Conservation (phyloP, 2,797 vertebrate genomes). For the Periophthalmus magnuspinnatus region DNA sequence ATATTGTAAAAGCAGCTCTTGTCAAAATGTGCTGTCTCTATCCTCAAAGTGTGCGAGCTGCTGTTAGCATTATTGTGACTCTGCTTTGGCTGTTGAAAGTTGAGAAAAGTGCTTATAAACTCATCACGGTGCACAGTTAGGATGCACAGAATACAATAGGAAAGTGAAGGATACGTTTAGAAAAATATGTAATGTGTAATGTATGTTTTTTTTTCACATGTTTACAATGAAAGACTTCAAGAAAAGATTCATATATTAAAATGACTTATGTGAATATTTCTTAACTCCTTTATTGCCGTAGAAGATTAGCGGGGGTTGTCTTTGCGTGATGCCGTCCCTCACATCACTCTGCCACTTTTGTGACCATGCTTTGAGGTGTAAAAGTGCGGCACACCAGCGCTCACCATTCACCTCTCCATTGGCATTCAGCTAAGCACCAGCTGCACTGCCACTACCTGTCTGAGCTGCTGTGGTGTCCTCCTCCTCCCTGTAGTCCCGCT, state of each 20-base stretch:
- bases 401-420: conserved; percentile 59
- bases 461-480: conserved; percentile 50
- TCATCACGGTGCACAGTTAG: no score
- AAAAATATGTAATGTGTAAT: no score
- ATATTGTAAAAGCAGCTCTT: no score
- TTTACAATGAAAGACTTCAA: no score
- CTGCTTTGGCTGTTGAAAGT: no score
- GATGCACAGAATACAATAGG: no score
- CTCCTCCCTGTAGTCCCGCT: conserved; percentile 21
- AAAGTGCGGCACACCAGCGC: conserved; percentile 67
- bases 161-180: no score
- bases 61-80: no score
- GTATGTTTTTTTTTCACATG: no score
- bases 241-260: neutral
- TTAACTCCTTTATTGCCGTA: conserved; percentile 27
- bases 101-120: no score
- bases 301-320: conserved; percentile 24
- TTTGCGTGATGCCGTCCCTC: conserved; percentile 38
- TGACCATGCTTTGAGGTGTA: conserved; percentile 53
- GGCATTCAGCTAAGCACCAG: conserved; percentile 40
- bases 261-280: conserved; percentile 15
- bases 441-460: conserved; percentile 64
- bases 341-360: conserved; percentile 70
- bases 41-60: no score
- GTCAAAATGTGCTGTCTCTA: no score